Percentiles rank a stretch among this genome's conserved stretches.
phyloP scores from a whole-genome alignment of 2,797 vertebrate species.

The Hemitrygon akajei region DNA sequence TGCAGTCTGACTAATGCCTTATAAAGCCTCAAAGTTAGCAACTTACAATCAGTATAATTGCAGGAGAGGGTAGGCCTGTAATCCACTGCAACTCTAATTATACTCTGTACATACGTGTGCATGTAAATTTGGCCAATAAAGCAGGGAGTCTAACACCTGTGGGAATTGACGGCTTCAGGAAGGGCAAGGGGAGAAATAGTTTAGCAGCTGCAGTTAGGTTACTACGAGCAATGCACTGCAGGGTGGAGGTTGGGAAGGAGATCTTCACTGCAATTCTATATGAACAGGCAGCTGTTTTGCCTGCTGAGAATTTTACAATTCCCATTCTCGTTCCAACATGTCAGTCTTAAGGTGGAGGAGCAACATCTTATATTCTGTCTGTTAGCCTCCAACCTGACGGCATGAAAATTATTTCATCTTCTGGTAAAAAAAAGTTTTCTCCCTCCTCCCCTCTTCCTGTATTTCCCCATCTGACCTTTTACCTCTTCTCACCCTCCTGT shows the following conservation, averaged over 20 bases:
- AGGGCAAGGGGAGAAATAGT: not conserved
- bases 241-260: not conserved
- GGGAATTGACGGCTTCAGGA: not conserved
- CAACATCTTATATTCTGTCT: too few species aligned
- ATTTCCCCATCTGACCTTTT: too few species aligned
- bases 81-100: not conserved
- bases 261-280: not conserved
- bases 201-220: not conserved
- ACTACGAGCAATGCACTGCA: not conserved
- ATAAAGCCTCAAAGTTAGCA: too few species aligned
- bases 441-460: not conserved
- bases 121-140: not conserved
- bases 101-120: not conserved
- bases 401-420: too few species aligned
- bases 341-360: too few species aligned
- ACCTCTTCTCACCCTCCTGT: too few species aligned
- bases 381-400: too few species aligned
- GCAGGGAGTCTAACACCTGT: not conserved
- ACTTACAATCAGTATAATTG: too few species aligned
- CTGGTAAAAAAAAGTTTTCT: too few species aligned
- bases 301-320: too few species aligned
- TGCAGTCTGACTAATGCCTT: too few species aligned
- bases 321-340: too few species aligned
- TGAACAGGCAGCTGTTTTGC: not conserved
- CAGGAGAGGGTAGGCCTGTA: not conserved